Base-by-base conservation (phyloP, 2,888 invertebrate genomes). In the Tachina fera region DNA sequence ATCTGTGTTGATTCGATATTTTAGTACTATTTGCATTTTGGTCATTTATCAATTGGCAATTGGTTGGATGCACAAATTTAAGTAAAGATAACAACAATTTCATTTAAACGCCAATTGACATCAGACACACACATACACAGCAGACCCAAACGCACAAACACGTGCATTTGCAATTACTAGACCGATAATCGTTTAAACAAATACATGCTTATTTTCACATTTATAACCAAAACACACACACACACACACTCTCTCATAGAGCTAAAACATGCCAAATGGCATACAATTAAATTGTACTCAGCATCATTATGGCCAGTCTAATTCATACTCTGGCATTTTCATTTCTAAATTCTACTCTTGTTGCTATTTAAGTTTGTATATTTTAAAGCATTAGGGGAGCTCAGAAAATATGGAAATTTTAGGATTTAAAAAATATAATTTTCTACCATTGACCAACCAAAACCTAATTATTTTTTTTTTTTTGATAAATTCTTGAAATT, bases 1-100 rank as follows among this genome's bases (percentile, higher is more conserved):
- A 63, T 53, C 39, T 13, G 16, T 41, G 49, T 22, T 41, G 74
- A 72, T 53, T 49, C 13, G 9, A 58, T 45, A 58, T 14, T 43
- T 65, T 61, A 49, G 53, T 67, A 53, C 60, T 60, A 31, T 77
- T 81, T 84, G 56, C 67, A 45, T 71, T 81, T 61, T 56, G 61
- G 56, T 58, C 63, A 78, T 81, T 78, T 81, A 85, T 74, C 81
- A 77, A 78, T 77, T 74, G 68, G 63, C 63, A 78, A 65, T 70
- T 77, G 77, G 68, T 61, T 68, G 58, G 45, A 81, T 43, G 51
- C 77, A 81, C 51, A 31, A 70, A 22, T 61, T 41, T 19, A 53
- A n/a, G n/a, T 9, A 39, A 19, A 47, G 9, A 65, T 19, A 39
- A 16, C 65, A 76, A 53, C 58, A 51, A 45, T 79, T 79, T 58